Evolutionary conservation across 2,797 vertebrate genomes (phyloP).

Genomic region (Anguilla pacifica): DNA sequence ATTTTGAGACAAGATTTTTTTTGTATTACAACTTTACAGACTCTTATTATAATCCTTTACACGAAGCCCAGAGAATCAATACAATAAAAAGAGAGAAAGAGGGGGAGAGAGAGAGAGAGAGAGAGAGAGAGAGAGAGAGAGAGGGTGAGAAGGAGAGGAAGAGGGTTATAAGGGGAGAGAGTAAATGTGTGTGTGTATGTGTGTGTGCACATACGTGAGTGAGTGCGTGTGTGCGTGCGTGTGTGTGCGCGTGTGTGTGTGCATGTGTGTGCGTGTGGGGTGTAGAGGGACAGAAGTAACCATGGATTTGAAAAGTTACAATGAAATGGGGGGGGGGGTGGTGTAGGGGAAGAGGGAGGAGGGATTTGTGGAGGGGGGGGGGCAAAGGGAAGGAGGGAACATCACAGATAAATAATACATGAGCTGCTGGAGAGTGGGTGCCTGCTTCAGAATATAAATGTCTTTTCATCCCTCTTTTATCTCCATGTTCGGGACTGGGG

Average conservation of each 20-base stretch:
- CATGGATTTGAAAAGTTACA: conserved; percentile 3
- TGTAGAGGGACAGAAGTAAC: neutral
- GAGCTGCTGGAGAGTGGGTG: conserved; percentile 73
- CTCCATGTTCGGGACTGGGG: conserved; percentile 70
- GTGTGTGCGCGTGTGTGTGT: neutral
- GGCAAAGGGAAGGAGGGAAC: conserved; percentile 19
- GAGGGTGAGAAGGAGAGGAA: no score
- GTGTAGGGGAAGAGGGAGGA: neutral
- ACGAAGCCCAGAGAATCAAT: no score
- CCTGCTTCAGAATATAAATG: conserved; percentile 82
- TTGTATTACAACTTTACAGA: no score
- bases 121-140: no score
- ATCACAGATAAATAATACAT: conserved; percentile 79
- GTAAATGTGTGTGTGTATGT: neutral
- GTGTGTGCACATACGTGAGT: neutral
- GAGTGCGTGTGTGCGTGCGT: neutral
- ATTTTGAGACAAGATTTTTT: no score
- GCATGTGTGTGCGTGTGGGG: neutral
- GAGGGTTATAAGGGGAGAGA: neutral
- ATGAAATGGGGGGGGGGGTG: conserved; percentile 8
- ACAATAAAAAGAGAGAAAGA: neutral
- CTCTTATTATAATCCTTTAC: no score
- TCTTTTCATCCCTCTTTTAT: conserved; percentile 77
- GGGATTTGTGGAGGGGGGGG: neutral
- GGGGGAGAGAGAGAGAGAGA: no score